Base-by-base conservation (phyloP, 2,113 vertebrate species). In the Crotalus tigris region DNA sequence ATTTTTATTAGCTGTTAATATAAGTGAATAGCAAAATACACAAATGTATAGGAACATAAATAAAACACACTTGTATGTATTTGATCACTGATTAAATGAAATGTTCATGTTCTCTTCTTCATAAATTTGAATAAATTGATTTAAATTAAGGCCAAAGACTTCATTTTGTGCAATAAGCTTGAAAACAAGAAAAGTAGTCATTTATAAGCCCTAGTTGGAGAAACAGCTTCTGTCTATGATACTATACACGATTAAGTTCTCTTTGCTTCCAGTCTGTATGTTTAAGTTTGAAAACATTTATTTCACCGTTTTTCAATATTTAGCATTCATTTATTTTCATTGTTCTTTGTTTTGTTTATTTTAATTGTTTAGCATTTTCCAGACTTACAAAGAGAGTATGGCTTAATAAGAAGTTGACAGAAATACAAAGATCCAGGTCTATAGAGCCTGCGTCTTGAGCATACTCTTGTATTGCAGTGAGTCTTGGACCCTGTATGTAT, bases 181-280 rank as follows among this genome's bases (percentile, higher is more conserved):
- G 46, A 75, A 39, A 69, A 17, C 49, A 64, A 53, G 46, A 55
- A 90, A 24, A 91, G 5, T 86, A 93, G 17, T 88, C 90, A 88
- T 91, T 93, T 91, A 91, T 53, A 88, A 91, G 53, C 86, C 86
- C 33, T 91, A 91, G 58, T 85, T 91, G 61, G 44, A 59, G 61
- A 93, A 91, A 88, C 59, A 85, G n/a, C 59, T 75, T 88, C 21
- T 75, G 44, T 88, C 53, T 49, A 33, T 53, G 53, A 81, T 81
- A 59, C 51, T 81, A 24, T 91, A 88, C 61, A 92, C 57, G 61
- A 81, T 88, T 81, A 49, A 81, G 44, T 91, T 87, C 57, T 29
- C 81, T 81, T 58, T n/a, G 85, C 53, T 93, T 69, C 64, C 33
- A 91, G 57, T 26, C 81, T 51, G 87, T 53, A 49, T 54, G 49